A percentile compares a stretch with the other conserved stretches of the same genome.
phyloP scores from a whole-genome alignment of 2,797 vertebrate species.

The Tragelaphus eurycerus region DNA sequence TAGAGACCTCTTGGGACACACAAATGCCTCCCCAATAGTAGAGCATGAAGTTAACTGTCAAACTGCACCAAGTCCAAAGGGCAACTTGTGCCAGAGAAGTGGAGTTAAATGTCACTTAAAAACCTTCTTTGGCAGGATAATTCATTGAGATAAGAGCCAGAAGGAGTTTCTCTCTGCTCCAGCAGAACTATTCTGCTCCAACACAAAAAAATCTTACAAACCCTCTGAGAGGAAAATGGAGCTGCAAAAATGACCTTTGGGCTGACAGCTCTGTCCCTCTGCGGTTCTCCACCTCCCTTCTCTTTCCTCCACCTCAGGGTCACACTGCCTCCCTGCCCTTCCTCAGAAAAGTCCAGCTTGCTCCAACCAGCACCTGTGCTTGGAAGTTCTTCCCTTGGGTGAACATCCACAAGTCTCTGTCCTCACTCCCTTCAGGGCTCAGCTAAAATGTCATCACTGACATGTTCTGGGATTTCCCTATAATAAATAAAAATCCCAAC shows the following conservation, averaged over 20 bases:
- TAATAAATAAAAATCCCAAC: neutral
- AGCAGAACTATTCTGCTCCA: neutral
- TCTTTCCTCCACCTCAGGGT: neutral
- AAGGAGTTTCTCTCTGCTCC: neutral
- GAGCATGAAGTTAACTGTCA: neutral
- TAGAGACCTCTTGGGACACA: neutral
- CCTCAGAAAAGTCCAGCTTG: neutral
- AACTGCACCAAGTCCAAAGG: neutral
- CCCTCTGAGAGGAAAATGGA: neutral
- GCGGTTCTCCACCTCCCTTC: neutral
- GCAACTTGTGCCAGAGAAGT: neutral
- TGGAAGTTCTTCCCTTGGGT: neutral
- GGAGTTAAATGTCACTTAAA: neutral
- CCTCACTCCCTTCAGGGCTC: neutral
- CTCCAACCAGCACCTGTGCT: neutral
- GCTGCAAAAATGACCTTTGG: neutral
- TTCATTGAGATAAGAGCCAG: neutral
- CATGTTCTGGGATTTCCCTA: fast-evolving
- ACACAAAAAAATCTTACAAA: neutral
- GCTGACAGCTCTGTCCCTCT: neutral
- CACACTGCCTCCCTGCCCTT: neutral
- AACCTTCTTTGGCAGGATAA: neutral
- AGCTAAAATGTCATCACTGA: neutral
- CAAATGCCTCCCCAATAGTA: neutral
- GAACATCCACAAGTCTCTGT: no score